phyloP scores from a whole-genome alignment of 2,888 invertebrate species.

The Lamproptera curius region DNA sequence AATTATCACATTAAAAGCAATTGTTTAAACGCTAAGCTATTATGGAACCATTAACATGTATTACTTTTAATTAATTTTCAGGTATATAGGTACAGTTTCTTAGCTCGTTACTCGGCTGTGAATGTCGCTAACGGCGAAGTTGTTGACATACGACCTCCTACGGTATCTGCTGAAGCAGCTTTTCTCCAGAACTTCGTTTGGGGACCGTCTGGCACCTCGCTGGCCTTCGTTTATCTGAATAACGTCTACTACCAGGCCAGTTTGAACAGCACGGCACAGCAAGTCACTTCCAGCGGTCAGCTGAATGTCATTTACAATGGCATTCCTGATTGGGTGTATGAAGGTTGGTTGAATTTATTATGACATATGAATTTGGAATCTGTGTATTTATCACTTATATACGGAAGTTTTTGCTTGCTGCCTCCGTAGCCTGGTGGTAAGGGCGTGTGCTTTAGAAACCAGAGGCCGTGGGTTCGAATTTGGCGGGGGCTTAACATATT shows the following conservation, averaged over 20 bases:
- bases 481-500: no score
- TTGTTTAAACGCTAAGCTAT: no score
- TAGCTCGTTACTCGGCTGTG: constrained; percentile 85
- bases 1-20: no score
- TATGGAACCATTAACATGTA: no score
- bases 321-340: constrained; percentile 96
- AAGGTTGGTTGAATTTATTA: no score
- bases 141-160: constrained; percentile 45
- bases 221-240: constrained; percentile 85
- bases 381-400: no score
- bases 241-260: constrained; percentile 86
- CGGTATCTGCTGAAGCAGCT: constrained; percentile 47
- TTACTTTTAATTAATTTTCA: constrained; percentile 44
- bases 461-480: no score
- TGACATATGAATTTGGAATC: no score
- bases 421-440: no score
- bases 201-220: constrained; percentile 84
- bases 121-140: constrained; percentile 75
- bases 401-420: no score
- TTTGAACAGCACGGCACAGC: constrained; percentile 57
- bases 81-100: constrained; percentile 89
- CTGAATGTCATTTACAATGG: constrained; percentile 86
- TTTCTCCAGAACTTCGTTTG: constrained; percentile 86
- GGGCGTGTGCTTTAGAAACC: no score
- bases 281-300: constrained; percentile 81